Evolutionary conservation across 2,888 invertebrate species (phyloP).

Genomic region (Caenorhabditis japonica): DNA sequence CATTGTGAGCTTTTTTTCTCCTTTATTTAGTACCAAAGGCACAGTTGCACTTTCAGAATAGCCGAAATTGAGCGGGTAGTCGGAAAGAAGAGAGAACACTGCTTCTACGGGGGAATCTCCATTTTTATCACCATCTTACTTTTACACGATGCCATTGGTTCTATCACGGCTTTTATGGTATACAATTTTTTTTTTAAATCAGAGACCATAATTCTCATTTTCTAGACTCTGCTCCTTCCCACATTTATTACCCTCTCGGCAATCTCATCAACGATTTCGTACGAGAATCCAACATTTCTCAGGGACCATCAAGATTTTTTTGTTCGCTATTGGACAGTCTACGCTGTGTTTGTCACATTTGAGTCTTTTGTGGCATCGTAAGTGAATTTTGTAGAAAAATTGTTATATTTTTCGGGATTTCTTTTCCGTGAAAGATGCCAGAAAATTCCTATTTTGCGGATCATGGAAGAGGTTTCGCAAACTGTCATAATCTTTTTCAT

Average conservation of each 20-base stretch:
- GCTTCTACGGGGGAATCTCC: slow-evolving; percentile 13
- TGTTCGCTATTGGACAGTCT: slow-evolving; percentile 40
- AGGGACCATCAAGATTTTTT: slow-evolving; percentile 22
- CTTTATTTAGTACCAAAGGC: too few species aligned
- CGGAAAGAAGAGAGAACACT: slow-evolving; percentile 30
- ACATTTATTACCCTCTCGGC: slow-evolving; percentile 25
- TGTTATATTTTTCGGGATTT: too few species aligned
- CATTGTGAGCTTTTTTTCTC: slow-evolving; percentile 13
- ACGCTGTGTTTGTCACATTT: slow-evolving; percentile 24
- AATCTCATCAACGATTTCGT: neutral
- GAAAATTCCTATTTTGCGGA: too few species aligned
- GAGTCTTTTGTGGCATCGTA: slow-evolving; percentile 42
- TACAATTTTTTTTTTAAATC: too few species aligned
- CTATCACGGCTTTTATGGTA: slow-evolving; percentile 33
- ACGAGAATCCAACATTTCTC: slow-evolving; percentile 7
- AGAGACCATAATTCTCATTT: neutral
- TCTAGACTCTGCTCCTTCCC: slow-evolving; percentile 38
- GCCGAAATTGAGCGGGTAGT: slow-evolving; percentile 28
- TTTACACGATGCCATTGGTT: slow-evolving; percentile 39
- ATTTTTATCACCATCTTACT: slow-evolving; percentile 8
- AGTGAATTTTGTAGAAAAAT: slow-evolving; percentile 2
- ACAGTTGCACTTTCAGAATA: slow-evolving; percentile 11
- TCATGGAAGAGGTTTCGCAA: too few species aligned
- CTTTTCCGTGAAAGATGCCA: too few species aligned
- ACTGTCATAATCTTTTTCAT: too few species aligned